Conservation (phyloP, 2,888 invertebrate species). For the Ochropacha duplaris region DNA sequence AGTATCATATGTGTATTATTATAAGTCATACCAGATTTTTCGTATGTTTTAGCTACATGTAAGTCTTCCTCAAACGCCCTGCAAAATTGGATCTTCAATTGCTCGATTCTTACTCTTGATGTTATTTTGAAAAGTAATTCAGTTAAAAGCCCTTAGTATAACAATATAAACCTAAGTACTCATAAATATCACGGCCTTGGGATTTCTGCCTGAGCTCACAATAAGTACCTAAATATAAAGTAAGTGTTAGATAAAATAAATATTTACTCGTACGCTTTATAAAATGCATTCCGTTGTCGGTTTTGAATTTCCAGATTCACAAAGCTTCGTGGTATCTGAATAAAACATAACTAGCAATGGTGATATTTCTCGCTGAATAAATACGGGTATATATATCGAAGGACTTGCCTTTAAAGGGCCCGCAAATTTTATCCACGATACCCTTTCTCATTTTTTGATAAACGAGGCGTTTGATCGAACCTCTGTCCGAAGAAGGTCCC, state of each 20-base stretch:
- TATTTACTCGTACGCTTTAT: neutral
- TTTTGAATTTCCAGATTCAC: slow-evolving; percentile 1
- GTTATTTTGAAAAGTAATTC: neutral
- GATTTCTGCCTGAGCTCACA: neutral
- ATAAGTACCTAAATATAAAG: neutral
- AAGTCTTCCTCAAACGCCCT: no score
- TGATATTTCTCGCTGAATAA: neutral
- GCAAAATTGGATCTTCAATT: no score
- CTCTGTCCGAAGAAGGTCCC: slow-evolving; percentile 50
- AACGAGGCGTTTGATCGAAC: slow-evolving; percentile 67
- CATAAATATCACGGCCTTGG: neutral
- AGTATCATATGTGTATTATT: no score
- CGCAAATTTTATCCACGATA: slow-evolving; percentile 46
- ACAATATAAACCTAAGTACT: neutral
- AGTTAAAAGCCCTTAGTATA: neutral
- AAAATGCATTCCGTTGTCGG: neutral
- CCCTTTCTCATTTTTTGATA: slow-evolving; percentile 69
- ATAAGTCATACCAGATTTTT: no score
- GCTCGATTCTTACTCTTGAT: no score
- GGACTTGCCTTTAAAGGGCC: slow-evolving; percentile 43
- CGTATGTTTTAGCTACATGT: no score
- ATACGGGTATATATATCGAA: slow-evolving; percentile 17
- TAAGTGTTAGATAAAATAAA: neutral
- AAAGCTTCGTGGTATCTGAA: neutral
- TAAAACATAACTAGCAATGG: neutral